phyloP scores from a whole-genome alignment of 2,888 invertebrate species.

The Gisinianus flammeolus region DNA sequence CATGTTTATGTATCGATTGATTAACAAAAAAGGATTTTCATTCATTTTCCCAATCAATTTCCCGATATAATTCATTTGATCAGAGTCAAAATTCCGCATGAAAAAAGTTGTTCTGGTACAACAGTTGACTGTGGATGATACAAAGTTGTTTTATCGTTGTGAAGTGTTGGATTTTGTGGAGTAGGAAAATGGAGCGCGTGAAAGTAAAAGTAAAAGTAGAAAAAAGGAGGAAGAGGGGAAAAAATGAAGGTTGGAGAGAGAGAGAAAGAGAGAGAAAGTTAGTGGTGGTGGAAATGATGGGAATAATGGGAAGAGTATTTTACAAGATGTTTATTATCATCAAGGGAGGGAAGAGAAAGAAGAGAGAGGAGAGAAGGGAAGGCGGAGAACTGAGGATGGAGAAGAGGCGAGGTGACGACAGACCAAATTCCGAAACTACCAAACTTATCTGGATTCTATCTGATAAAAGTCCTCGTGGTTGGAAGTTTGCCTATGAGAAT shows the following conservation, averaged over 20 bases:
- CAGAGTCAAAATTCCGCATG: no score
- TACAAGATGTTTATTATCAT: conserved; percentile 16
- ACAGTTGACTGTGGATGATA: no score
- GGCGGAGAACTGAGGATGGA: neutral
- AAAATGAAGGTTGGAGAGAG: neutral
- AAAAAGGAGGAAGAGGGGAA: neutral
- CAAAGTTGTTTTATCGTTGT: no score
- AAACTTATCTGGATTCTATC: neutral
- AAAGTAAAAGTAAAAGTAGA: neutral
- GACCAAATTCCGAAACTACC: no score
- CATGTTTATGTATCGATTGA: no score
- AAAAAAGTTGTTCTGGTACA: no score
- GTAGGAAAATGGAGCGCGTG: neutral
- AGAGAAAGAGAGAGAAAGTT: neutral
- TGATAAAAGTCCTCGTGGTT: neutral
- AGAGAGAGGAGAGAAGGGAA: neutral
- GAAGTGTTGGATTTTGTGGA: neutral
- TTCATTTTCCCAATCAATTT: no score
- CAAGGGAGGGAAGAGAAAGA: neutral
- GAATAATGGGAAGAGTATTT: conserved; percentile 6
- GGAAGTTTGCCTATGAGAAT: neutral
- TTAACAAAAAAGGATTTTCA: no score
- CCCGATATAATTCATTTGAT: no score
- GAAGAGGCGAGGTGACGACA: neutral
- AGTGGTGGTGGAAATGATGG: neutral